phyloP scores from a whole-genome alignment of 1,140 invertebrate species.

The Forficula auricularia region DNA sequence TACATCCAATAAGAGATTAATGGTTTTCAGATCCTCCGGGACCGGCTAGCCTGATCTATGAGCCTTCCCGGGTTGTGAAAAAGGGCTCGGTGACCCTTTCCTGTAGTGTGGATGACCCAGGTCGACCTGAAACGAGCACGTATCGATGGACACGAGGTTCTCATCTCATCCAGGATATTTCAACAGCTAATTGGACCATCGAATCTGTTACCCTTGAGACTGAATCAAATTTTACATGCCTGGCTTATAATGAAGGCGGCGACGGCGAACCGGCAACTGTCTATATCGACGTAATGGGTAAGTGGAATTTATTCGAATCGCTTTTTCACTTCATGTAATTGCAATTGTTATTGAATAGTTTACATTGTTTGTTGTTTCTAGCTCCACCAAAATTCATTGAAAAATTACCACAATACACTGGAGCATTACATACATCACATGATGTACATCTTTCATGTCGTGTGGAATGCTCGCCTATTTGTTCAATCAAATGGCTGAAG shows the following conservation, averaged over 20 bases:
- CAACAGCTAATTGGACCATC: conserved; percentile 54
- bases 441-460: conserved; percentile 67
- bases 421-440: conserved; percentile 50
- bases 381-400: conserved; percentile 73
- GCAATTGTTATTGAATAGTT: neutral
- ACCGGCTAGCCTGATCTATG: conserved; percentile 45
- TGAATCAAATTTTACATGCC: conserved; percentile 70
- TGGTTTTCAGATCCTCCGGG: conserved; percentile 65
- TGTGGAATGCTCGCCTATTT: conserved; percentile 73
- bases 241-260: conserved; percentile 64
- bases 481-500: conserved; percentile 67
- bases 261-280: conserved; percentile 50
- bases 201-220: conserved; percentile 63
- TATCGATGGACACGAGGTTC: conserved; percentile 65
- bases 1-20: too few species aligned
- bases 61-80: conserved; percentile 59
- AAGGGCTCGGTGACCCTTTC: conserved; percentile 55
- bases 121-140: conserved; percentile 50
- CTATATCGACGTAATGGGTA: conserved; percentile 60
- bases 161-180: conserved; percentile 49
- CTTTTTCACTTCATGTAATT: conserved; percentile 5
- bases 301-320: conserved; percentile 15
- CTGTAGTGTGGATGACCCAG: conserved; percentile 63
- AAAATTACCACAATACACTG: conserved; percentile 58
- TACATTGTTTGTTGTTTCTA: conserved; percentile 27